A percentile compares a stretch with the other conserved stretches of the same genome.
Evolutionary conservation across 2,797 vertebrate genomes (phyloP).

Genomic region (Pangasius mekongensis): DNA sequence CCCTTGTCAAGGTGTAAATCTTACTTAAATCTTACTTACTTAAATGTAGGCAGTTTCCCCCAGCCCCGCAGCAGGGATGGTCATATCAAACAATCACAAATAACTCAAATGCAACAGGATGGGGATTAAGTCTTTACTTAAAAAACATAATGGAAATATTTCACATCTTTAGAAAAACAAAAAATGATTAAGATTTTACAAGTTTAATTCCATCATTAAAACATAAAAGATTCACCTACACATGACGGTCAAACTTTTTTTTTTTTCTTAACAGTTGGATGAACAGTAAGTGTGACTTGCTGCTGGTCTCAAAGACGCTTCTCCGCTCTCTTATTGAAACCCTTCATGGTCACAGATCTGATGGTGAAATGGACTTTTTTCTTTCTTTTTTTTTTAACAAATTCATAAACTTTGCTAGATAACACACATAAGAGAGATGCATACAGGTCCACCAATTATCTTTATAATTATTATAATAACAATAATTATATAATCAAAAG

Average conservation of each 20-base stretch:
- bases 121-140: constrained; percentile 72
- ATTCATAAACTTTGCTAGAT: constrained; percentile 67
- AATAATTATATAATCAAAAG: constrained; percentile 74
- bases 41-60: neutral
- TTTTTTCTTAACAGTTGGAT: constrained; percentile 53
- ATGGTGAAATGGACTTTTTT: constrained; percentile 38
- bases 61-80: neutral
- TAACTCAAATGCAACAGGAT: constrained; percentile 62
- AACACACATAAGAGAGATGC: constrained; percentile 67
- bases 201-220: constrained; percentile 60
- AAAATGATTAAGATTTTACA: constrained; percentile 63
- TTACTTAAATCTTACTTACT: too few relatives aligned
- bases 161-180: constrained; percentile 74
- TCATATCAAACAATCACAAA: constrained; percentile 50
- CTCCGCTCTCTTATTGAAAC: constrained; percentile 36
- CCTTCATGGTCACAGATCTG: constrained; percentile 51
- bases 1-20: neutral
- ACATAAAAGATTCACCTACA: constrained; percentile 62
- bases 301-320: constrained; percentile 55
- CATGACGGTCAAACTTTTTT: constrained; percentile 56
- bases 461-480: constrained; percentile 77
- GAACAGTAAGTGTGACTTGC: constrained; percentile 54
- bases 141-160: constrained; percentile 79
- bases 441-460: constrained; percentile 73
- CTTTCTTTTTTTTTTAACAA: constrained; percentile 48